Evolutionary conservation across 2,113 vertebrate species (phyloP).

Genomic region (pig (Sus scrofa)): DNA sequence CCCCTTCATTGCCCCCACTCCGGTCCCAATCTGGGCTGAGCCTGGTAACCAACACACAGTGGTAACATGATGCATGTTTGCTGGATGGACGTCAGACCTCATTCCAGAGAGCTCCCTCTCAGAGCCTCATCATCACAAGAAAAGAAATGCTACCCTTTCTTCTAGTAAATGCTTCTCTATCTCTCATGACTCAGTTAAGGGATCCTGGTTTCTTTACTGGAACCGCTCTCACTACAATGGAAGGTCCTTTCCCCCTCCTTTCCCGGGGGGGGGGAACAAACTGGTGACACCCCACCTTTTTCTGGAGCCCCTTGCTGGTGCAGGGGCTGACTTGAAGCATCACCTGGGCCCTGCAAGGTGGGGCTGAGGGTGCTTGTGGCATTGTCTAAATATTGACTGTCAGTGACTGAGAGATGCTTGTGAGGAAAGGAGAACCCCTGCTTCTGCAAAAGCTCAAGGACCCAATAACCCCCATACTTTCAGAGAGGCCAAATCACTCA

Average conservation of each 20-base stretch:
- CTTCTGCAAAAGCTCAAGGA: neutral
- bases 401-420: constrained; percentile 7
- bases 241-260: neutral
- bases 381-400: neutral
- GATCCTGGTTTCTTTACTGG: neutral
- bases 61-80: neutral
- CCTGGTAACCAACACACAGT: neutral
- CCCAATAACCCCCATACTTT: neutral
- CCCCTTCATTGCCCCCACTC: neutral
- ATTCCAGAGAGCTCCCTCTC: neutral
- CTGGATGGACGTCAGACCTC: neutral
- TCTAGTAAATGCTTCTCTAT: neutral
- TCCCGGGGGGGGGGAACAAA: neutral
- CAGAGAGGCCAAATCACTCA: neutral
- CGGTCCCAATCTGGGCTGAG: neutral
- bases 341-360: neutral
- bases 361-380: neutral
- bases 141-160: neutral
- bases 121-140: neutral
- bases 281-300: neutral
- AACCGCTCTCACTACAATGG: neutral
- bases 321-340: neutral
- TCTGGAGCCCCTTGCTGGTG: neutral
- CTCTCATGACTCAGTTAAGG: neutral
- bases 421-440: neutral